Evolutionary conservation across 2,113 vertebrate species (phyloP).

Genomic region (Pyrgilauda ruficollis): DNA sequence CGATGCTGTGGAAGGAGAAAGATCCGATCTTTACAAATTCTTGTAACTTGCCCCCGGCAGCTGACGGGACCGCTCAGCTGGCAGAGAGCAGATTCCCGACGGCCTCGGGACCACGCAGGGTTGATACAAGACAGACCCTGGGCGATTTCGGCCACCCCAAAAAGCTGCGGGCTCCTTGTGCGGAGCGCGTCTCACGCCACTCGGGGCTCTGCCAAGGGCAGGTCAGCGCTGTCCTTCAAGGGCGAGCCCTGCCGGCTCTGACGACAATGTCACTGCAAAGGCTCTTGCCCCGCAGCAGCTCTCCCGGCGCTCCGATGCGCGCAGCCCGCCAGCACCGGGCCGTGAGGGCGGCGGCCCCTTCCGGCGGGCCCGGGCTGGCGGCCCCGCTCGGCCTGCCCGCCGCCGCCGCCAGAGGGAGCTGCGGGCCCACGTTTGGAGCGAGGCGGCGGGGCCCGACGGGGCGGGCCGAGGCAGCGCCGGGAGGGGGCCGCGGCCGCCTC

Average conservation of each 20-base stretch:
- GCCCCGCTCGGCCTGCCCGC: background rate
- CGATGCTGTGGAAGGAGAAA: no score
- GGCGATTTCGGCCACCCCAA: background rate
- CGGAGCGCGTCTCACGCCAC: background rate
- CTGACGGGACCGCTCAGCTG: background rate
- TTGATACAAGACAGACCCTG: rapidly evolving
- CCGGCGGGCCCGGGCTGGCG: no score
- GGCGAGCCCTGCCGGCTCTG: background rate
- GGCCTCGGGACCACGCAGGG: background rate
- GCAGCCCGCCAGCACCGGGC: background rate
- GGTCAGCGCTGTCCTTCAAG: background rate
- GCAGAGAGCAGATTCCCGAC: background rate
- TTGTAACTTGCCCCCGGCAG: background rate
- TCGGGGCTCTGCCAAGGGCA: background rate
- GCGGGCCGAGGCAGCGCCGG: background rate
- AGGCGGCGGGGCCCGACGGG: background rate
- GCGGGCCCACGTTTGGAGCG: conserved; percentile 39
- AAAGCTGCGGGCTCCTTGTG: no score
- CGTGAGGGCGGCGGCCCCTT: no score
- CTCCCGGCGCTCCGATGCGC: rapidly evolving
- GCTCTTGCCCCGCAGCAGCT: background rate
- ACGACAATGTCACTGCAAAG: background rate
- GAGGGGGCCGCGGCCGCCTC: background rate
- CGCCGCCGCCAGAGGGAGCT: conserved; percentile 65
- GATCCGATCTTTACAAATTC: background rate